phyloP scores from a whole-genome alignment of 2,888 invertebrate species.

The Monochamus alternatus region DNA sequence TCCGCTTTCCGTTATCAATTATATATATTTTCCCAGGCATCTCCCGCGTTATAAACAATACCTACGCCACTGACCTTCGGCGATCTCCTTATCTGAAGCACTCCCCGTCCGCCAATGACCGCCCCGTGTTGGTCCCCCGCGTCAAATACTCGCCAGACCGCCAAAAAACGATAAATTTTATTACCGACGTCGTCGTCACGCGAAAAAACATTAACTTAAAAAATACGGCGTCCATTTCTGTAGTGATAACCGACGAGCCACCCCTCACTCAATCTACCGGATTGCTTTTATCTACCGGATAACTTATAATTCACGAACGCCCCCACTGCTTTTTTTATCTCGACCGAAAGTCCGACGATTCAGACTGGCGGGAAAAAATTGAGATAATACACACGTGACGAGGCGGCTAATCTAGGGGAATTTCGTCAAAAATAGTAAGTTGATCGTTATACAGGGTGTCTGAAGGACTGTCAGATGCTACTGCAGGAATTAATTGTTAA shows the following conservation, averaged over 20 bases:
- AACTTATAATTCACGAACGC: slow-evolving; percentile 39
- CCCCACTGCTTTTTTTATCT: slow-evolving; percentile 37
- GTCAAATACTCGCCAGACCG: slow-evolving; percentile 54
- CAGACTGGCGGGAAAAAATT: too few species aligned
- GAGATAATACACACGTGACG: too few species aligned
- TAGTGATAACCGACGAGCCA: slow-evolving; percentile 52
- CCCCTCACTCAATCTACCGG: slow-evolving; percentile 38
- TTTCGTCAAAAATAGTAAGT: too few species aligned
- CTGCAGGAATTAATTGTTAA: too few species aligned
- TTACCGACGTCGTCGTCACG: slow-evolving; percentile 57
- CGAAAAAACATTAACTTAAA: slow-evolving; percentile 62
- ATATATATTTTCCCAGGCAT: too few species aligned
- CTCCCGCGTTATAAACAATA: too few species aligned
- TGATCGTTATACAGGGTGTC: too few species aligned
- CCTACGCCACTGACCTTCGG: slow-evolving; percentile 34
- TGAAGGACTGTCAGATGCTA: too few species aligned
- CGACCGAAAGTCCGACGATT: slow-evolving; percentile 24
- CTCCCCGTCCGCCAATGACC: slow-evolving; percentile 32
- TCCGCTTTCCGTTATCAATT: too few species aligned
- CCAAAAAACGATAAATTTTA: slow-evolving; percentile 61
- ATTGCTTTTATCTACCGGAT: slow-evolving; percentile 46
- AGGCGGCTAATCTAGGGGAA: too few species aligned
- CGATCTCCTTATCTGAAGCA: slow-evolving; percentile 42
- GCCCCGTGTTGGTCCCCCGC: slow-evolving; percentile 48
- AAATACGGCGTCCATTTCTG: slow-evolving; percentile 62